Evolutionary conservation across 2,113 vertebrate species (phyloP), one percentile per base, ranked within the genome.

Genomic region (Daboia siamensis): DNA sequence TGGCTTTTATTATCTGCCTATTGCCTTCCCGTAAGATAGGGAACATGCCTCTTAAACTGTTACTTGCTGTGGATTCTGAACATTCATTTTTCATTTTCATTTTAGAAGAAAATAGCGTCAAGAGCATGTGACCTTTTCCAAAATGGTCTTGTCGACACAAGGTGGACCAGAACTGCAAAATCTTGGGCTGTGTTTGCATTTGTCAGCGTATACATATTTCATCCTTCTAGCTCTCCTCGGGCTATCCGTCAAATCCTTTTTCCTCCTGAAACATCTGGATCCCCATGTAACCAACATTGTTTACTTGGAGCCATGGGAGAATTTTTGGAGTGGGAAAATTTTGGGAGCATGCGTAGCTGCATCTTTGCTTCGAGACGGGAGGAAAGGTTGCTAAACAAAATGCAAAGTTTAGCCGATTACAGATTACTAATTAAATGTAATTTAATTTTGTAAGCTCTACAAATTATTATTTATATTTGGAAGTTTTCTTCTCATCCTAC

Each of bases 231-330:
- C 54, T 88, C 48, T 88, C 86, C 24, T 29, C 21, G 13, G 55
- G 51, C 51, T 44, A 33, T 17, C 17, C 11, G 15, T 39, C 23
- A 13, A 39, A 69, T 44, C 20, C 6, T 29, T 39, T 24, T 88
- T 87, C 33, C 61, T 85, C 84, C 56, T 13, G n/a, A 54, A 24
- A 48, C 89, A 86, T 56, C 91, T 92, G 93, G 91, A 88, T 90
- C 89, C 46, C 54, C 48, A 56, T 26, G 91, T 56, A 0, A 94
- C 92, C 54, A 0, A 33, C 90, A 59, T 93, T 94, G 93, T 94
- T 95, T 93, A 92, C 88, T 95, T 93, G 93, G 0, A 90, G 85
- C 94, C 52, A 69, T 96, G 97, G 95, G 95, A 97, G 90, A 74
- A 91, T 54, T 93, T 89, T 90, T 94, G 93, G 90, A 69, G 64